phyloP scores from a whole-genome alignment of 2,113 vertebrate genomes.

The Hylia prasina region DNA sequence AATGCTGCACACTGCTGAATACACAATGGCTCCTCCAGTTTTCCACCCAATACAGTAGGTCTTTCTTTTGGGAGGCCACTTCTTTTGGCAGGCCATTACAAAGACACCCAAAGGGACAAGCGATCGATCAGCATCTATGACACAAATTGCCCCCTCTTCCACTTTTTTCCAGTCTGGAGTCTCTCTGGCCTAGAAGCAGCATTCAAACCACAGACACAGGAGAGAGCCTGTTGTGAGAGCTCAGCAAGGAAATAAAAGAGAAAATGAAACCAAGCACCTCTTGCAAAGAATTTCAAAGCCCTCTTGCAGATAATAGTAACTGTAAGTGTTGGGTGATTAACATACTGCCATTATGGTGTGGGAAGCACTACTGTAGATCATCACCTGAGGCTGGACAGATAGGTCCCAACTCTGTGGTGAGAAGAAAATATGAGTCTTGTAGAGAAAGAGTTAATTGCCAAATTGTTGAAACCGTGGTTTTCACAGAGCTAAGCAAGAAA shows the following conservation, averaged over 20 bases:
- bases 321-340: not conserved
- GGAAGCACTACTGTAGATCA: not conserved
- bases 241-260: slow-evolving; percentile 8
- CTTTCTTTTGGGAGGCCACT: slow-evolving; percentile 31
- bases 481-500: not conserved
- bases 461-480: not conserved
- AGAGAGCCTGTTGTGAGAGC: not conserved
- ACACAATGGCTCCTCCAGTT: slow-evolving; percentile 41
- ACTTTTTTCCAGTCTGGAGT: not conserved
- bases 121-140: not conserved
- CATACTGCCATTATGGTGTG: not conserved
- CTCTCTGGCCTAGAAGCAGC: not conserved
- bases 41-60: not conserved
- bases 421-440: not conserved
- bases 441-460: not conserved
- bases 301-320: not conserved
- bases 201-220: not conserved
- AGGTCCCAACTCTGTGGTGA: not conserved
- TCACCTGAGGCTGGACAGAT: not conserved
- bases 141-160: not conserved
- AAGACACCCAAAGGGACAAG: not conserved
- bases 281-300: slow-evolving; percentile 14
- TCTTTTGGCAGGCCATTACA: slow-evolving; percentile 11
- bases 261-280: slow-evolving; percentile 9
- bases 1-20: slow-evolving; percentile 32